Percentiles rank a stretch among this genome's conserved stretches.
Evolutionary conservation across 2,797 vertebrate genomes (phyloP).

Genomic region (Coregonus ussuriensis): DNA sequence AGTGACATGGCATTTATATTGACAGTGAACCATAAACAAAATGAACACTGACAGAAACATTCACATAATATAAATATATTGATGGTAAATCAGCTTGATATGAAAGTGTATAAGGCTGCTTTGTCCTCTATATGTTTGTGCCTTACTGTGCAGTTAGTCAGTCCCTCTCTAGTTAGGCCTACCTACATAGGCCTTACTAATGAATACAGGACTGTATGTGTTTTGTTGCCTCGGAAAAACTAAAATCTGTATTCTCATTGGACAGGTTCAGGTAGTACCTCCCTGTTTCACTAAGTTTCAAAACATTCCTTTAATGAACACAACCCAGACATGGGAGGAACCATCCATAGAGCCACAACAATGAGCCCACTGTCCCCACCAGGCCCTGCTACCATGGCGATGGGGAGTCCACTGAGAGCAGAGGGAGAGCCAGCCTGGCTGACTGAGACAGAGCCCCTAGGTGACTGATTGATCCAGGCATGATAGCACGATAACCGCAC

Average conservation of each 20-base stretch:
- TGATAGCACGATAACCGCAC: constrained; percentile 4
- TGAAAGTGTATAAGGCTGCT: too few species aligned
- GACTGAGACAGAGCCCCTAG: constrained; percentile 53
- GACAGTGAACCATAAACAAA: background rate
- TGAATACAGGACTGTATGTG: background rate
- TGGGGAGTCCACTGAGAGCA: constrained; percentile 50
- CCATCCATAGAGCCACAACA: constrained; percentile 57
- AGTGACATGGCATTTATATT: background rate
- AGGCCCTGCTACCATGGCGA: constrained; percentile 69
- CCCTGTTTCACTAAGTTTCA: background rate
- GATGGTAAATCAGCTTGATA: background rate
- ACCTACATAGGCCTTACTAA: background rate
- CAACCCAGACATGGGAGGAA: background rate
- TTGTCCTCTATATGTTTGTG: too few species aligned
- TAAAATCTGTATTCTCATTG: background rate
- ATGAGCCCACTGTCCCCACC: constrained; percentile 67
- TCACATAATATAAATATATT: background rate
- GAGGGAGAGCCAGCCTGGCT: constrained; percentile 46
- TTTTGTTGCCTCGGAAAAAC: background rate
- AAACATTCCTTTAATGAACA: background rate
- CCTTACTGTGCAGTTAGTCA: too few species aligned
- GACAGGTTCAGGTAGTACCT: background rate
- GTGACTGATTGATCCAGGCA: constrained; percentile 15
- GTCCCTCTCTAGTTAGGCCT: too few species aligned
- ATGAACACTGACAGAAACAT: background rate